These are phyloP conservation scores for Drosophila rubida DNA, from an alignment of 2,888 invertebrate species.

Conservation along the genomic window DNA sequence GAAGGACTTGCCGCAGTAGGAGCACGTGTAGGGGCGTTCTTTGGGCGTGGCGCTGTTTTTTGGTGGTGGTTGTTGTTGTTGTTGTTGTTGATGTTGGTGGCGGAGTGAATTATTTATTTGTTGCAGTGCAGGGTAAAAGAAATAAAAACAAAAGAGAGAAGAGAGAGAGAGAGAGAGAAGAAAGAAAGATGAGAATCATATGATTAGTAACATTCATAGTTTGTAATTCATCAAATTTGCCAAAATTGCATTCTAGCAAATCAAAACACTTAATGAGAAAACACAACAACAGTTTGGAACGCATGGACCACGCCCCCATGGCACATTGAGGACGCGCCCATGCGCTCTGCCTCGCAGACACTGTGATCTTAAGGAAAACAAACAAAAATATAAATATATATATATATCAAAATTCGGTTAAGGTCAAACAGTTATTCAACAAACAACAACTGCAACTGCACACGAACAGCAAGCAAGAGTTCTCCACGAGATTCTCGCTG, in stretches of 20 bases:
- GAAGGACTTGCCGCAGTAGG: slow-evolving; percentile 85
- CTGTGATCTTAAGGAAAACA: slow-evolving; percentile 69
- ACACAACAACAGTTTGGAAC: slow-evolving; percentile 55
- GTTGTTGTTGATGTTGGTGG: slow-evolving; percentile 17
- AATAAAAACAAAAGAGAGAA: slow-evolving; percentile 34
- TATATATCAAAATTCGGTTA: slow-evolving; percentile 31
- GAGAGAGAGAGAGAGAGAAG: slow-evolving; percentile 41
- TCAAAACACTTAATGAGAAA: slow-evolving; percentile 46
- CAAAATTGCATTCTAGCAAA: neutral
- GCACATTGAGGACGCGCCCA: slow-evolving; percentile 65
- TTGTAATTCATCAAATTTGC: slow-evolving; percentile 33
- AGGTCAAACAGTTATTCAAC: slow-evolving; percentile 15
- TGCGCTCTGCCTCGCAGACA: slow-evolving; percentile 63
- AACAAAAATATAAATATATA: slow-evolving; percentile 65
- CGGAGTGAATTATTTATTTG: slow-evolving; percentile 29
- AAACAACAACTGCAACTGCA: neutral
- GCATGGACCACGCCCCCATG: slow-evolving; percentile 71
- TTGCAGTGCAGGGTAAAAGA: slow-evolving; percentile 54
- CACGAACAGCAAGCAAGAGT: neutral
- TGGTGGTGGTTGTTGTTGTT: slow-evolving; percentile 35
- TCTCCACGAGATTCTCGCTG: neutral
- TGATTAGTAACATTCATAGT: slow-evolving; percentile 72
- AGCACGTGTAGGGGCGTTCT: slow-evolving; percentile 85
- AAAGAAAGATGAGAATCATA: slow-evolving; percentile 63
- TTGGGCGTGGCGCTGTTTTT: slow-evolving; percentile 83